These are phyloP conservation scores for Drosophila navojoa DNA, from an alignment of 1,140 invertebrate species.

Conservation along the genomic window DNA sequence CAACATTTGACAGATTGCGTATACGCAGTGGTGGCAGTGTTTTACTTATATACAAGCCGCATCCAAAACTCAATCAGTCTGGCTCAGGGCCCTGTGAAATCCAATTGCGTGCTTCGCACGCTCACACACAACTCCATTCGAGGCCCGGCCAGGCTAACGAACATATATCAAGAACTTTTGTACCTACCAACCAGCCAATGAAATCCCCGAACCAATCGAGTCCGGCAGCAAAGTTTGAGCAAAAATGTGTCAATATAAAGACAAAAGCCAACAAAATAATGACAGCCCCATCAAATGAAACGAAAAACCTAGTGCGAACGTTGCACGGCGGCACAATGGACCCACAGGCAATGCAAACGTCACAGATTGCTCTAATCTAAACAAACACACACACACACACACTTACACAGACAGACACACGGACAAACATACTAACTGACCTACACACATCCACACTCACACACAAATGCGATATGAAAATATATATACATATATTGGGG, in stretches of 20 bases:
- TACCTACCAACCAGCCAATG: conserved; percentile 33
- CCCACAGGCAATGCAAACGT: conserved; percentile 64
- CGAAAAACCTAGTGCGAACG: conserved; percentile 72
- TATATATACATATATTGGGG: not conserved
- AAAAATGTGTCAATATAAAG: conserved; percentile 84
- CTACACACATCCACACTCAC: too few species aligned
- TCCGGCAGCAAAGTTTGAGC: conserved; percentile 84
- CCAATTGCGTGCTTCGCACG: not conserved
- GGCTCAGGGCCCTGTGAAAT: conserved; percentile 44
- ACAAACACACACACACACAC: not conserved
- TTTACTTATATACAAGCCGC: conserved; percentile 82
- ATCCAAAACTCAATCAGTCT: conserved; percentile 39
- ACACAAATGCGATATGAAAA: not conserved
- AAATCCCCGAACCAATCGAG: conserved; percentile 69
- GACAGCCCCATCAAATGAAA: conserved; percentile 31
- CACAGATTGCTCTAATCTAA: conserved; percentile 7
- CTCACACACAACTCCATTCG: not conserved
- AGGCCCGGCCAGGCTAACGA: conserved; percentile 39
- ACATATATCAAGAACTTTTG: conserved; percentile 24
- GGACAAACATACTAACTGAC: not conserved
- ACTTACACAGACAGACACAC: not conserved
- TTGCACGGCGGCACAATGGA: conserved; percentile 76
- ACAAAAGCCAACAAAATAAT: conserved; percentile 57
- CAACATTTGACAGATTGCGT: conserved; percentile 61
- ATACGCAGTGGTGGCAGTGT: conserved; percentile 84